Percentiles rank a stretch among this genome's conserved stretches.
Conservation (phyloP, 2,797 vertebrate genomes). For the Tenualosa thibaudeaui region DNA sequence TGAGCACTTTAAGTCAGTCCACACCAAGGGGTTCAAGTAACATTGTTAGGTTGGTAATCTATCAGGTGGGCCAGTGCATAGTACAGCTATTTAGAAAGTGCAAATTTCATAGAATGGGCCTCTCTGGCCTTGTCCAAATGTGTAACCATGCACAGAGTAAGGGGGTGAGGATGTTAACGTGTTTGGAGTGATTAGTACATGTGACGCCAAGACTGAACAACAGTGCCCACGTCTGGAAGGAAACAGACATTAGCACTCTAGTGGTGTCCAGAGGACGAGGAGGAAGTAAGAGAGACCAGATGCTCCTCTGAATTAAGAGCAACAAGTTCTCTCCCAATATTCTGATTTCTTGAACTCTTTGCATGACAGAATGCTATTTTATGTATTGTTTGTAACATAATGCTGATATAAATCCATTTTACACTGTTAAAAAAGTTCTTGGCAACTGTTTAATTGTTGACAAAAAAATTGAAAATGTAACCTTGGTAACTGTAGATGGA, state of each 20-base stretch:
- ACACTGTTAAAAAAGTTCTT: slow-evolving; percentile 22
- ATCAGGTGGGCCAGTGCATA: slow-evolving; percentile 14
- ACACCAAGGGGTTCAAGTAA: slow-evolving; percentile 21
- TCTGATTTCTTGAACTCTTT: neutral
- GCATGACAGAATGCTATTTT: neutral
- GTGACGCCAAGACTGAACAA: slow-evolving; percentile 15
- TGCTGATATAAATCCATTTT: slow-evolving; percentile 13
- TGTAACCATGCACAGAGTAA: slow-evolving; percentile 13
- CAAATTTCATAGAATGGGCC: slow-evolving; percentile 15
- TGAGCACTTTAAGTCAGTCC: slow-evolving; percentile 11
- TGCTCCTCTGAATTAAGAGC: neutral
- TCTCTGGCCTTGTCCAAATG: slow-evolving; percentile 13
- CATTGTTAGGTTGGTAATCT: slow-evolving; percentile 15
- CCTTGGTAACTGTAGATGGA: neutral
- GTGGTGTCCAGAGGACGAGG: neutral
- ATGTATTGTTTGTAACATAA: slow-evolving; percentile 9
- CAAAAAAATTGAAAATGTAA: neutral
- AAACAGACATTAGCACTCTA: neutral
- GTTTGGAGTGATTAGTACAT: neutral
- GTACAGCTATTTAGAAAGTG: slow-evolving; percentile 23
- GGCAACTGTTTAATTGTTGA: slow-evolving; percentile 3
- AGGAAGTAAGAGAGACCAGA: neutral
- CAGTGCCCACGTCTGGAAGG: neutral
- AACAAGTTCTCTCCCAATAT: neutral
- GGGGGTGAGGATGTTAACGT: slow-evolving; percentile 8